Base-by-base conservation (phyloP, 2,888 invertebrate species). In the Gibbula magus region DNA sequence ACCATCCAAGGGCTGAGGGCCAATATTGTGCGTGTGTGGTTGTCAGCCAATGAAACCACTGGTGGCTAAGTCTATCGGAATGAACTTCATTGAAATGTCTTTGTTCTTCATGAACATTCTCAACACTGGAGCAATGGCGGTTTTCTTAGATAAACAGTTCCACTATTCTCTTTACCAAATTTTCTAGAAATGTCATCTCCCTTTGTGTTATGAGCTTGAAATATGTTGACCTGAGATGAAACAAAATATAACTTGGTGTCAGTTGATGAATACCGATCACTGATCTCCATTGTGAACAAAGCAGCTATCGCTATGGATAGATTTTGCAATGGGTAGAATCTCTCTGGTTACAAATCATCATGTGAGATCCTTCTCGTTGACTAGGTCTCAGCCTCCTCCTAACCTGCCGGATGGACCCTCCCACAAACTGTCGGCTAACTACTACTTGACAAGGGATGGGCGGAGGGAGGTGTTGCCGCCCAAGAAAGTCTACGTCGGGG, bases 391-490 rank as follows among this genome's bases (percentile, higher is more conserved):
- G 91, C 97, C 97, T 32, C 96, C 94, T 20, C 98, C 98, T 70
- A 93, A 94, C 79, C 92, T 98, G 76, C 98, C 97, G 25, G 96
- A 95, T 83, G 98, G 98, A 13, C 96, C 96, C 1, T 94, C 96
- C 45, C 96, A 97, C 93, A 95, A 95, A 89, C 94, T 96, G 82
- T 95, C 96, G 18, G 95, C 95, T 73, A 97, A 98, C 93, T 97
- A 97, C 92, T 98, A 99, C 90, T 96, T 94, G 90, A 93, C 94
- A 0, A 94, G 98, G 80, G 98, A 99, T 94, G 97, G 94, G 0
- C 95, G 98, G 75, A 94, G 97, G 79, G 96, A 96, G 91, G 96
- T 96, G 3, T 86, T 92, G 16, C 96, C 96, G 1, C 96, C 97
- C 0, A 78, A 94, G 56, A 93, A 95, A 39, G 81, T 88, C 7